Evolutionary conservation across 2,113 vertebrate genomes (phyloP).

Genomic region (Hippopotamus amphibius): DNA sequence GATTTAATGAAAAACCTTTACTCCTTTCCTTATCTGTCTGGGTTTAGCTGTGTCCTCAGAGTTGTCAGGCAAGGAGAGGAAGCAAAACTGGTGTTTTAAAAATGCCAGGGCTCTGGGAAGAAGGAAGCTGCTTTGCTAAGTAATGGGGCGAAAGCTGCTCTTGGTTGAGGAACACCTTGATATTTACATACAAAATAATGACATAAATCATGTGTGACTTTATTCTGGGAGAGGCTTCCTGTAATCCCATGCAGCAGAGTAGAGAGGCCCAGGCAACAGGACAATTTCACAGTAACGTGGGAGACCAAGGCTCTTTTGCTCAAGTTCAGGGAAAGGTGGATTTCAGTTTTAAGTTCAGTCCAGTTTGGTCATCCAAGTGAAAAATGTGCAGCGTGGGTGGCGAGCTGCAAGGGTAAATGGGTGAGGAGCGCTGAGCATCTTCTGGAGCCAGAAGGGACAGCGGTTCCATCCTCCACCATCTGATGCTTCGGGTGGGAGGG

Average conservation of each 20-base stretch:
- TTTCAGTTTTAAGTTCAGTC: slow-evolving; percentile 86
- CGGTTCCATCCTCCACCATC: slow-evolving; percentile 88
- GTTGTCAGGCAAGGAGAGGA: slow-evolving; percentile 28
- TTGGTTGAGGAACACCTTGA: slow-evolving; percentile 51
- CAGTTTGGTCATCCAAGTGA: slow-evolving; percentile 87
- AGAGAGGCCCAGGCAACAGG: slow-evolving; percentile 88
- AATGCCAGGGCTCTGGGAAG: neutral
- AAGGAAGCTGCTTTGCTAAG: neutral
- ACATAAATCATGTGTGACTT: neutral
- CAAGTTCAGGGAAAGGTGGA: slow-evolving; percentile 89
- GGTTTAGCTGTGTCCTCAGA: slow-evolving; percentile 28
- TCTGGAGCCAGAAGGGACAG: slow-evolving; percentile 80
- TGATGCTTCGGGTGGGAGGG: slow-evolving; percentile 84
- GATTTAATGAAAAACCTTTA: slow-evolving; percentile 68
- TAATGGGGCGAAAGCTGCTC: neutral
- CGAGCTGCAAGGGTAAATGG: slow-evolving; percentile 76
- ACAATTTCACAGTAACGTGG: slow-evolving; percentile 92
- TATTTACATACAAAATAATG: slow-evolving; percentile 39
- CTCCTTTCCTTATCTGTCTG: slow-evolving; percentile 46
- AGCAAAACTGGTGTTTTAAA: slow-evolving; percentile 24
- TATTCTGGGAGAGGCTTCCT: slow-evolving; percentile 19
- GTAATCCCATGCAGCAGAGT: slow-evolving; percentile 46
- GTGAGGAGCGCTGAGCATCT: slow-evolving; percentile 83
- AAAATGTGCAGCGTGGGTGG: slow-evolving; percentile 52
- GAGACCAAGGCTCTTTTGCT: slow-evolving; percentile 86